phyloP scores from a whole-genome alignment of 2,797 vertebrate species.

The Mormyrops boulengeri region DNA sequence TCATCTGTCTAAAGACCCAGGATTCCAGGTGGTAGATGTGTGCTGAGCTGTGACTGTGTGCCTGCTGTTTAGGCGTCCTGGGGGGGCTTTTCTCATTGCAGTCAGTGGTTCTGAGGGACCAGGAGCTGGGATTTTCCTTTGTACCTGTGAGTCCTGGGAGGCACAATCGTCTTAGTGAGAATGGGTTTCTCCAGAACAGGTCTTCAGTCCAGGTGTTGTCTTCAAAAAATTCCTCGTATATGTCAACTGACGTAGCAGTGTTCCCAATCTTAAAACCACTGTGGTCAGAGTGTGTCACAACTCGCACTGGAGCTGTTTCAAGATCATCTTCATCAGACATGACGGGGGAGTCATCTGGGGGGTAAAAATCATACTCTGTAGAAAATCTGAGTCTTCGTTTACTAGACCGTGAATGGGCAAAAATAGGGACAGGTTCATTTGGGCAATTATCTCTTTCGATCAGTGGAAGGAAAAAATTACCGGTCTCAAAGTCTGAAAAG shows the following conservation, averaged over 20 bases:
- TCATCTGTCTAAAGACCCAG: conserved; percentile 30
- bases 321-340: conserved; percentile 22
- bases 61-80: background rate
- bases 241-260: conserved; percentile 44
- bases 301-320: conserved; percentile 36
- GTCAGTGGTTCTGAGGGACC: conserved; percentile 37
- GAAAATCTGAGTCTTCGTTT: conserved; percentile 66
- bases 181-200: conserved; percentile 43
- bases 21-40: conserved; percentile 24
- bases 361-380: conserved; percentile 60
- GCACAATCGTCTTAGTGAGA: conserved; percentile 43
- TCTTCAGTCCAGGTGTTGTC: conserved; percentile 24
- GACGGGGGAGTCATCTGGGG: conserved; percentile 39
- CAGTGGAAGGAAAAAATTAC: conserved; percentile 34
- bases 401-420: conserved; percentile 53
- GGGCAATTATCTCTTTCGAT: conserved; percentile 8
- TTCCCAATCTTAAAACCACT: conserved; percentile 14
- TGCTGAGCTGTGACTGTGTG: background rate
- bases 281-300: conserved; percentile 35
- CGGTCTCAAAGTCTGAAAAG: conserved; percentile 54
- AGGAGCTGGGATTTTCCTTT: conserved; percentile 40
- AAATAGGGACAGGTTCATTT: conserved; percentile 55
- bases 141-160: conserved; percentile 48
- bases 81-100: conserved; percentile 10
- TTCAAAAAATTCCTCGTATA: conserved; percentile 49